These are phyloP conservation scores for Coregonus clupeaformis DNA, from an alignment of 2,113 vertebrate species.

Conservation along the genomic window DNA sequence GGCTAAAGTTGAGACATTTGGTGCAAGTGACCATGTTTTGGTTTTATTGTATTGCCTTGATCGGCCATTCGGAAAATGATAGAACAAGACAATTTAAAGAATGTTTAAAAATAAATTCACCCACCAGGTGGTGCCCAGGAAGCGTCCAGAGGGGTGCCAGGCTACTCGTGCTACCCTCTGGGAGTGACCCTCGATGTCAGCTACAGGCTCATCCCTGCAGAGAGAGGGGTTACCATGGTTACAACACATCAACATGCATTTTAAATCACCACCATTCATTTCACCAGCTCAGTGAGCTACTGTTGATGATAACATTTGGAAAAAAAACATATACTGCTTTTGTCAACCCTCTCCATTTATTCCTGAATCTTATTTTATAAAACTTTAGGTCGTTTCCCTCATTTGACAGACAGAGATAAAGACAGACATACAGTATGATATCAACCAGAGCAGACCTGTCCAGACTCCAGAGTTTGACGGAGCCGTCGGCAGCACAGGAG, in stretches of 20 bases:
- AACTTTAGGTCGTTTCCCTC: background rate
- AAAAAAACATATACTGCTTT: too few relatives aligned
- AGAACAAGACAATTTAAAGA: too few relatives aligned
- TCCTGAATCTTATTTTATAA: too few relatives aligned
- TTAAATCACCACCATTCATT: background rate
- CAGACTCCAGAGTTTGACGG: slow-evolving; percentile 96
- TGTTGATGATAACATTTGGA: background rate
- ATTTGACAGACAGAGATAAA: background rate
- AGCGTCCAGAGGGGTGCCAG: slow-evolving; percentile 95
- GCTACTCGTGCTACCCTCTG: slow-evolving; percentile 87
- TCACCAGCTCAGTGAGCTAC: background rate
- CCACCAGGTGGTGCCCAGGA: slow-evolving; percentile 94
- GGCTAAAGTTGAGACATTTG: background rate
- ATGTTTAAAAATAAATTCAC: slow-evolving; percentile 12
- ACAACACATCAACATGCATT: background rate
- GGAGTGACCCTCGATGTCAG: slow-evolving; percentile 93
- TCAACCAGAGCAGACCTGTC: slow-evolving; percentile 78
- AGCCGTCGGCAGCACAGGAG: slow-evolving; percentile 90
- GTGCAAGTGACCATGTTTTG: too few relatives aligned
- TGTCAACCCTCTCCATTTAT: too few relatives aligned
- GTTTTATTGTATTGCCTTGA: too few relatives aligned
- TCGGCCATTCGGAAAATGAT: too few relatives aligned
- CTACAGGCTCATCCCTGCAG: slow-evolving; percentile 88
- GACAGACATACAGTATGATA: background rate
- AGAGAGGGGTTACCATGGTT: background rate